Conservation (phyloP, 2,888 invertebrate species). For the Chrysolina americana region DNA sequence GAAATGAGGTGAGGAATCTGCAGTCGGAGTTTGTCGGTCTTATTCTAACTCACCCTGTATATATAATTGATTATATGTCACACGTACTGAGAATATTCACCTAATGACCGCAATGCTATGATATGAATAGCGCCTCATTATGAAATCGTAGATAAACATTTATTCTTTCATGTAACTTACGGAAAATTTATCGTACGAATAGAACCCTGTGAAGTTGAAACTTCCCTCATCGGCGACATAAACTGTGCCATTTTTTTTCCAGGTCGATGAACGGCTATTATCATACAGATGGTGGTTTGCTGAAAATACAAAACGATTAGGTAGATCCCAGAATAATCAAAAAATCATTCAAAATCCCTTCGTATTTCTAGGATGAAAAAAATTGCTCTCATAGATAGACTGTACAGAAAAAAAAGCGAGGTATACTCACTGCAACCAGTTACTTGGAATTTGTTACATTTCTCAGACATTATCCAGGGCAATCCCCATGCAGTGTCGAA, state of each 20-base stretch:
- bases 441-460: constrained; percentile 64
- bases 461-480: constrained; percentile 70
- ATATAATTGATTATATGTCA: too few relatives aligned
- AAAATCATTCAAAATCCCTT: too few relatives aligned
- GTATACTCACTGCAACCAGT: constrained; percentile 70
- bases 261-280: constrained; percentile 76
- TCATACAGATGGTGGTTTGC: constrained; percentile 80
- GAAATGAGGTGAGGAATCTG: too few relatives aligned
- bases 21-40: too few relatives aligned
- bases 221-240: constrained; percentile 74
- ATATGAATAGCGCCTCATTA: too few relatives aligned
- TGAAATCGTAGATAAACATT: too few relatives aligned
- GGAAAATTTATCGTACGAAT: constrained; percentile 77
- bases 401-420: neutral
- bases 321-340: neutral
- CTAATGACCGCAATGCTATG: too few relatives aligned
- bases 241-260: constrained; percentile 74
- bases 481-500: constrained; percentile 72
- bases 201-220: constrained; percentile 77
- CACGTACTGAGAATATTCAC: too few relatives aligned
- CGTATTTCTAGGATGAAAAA: neutral
- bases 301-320: constrained; percentile 58
- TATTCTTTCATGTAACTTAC: constrained; percentile 69
- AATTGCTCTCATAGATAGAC: too few relatives aligned
- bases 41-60: too few relatives aligned